Base-by-base conservation (phyloP, 2,113 vertebrate genomes). In the Ancistrus triradiatus region DNA sequence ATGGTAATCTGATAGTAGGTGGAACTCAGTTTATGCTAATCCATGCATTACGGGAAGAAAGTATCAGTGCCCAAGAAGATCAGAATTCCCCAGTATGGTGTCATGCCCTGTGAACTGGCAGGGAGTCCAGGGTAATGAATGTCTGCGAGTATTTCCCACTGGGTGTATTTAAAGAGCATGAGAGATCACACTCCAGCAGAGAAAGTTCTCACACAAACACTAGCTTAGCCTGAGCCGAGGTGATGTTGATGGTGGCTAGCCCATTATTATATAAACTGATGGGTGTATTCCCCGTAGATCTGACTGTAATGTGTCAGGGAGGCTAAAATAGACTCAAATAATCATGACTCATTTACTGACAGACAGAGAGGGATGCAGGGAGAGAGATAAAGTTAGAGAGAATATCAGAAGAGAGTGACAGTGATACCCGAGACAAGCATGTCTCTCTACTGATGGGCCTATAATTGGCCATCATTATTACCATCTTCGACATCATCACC, bases 311-410 rank as follows among this genome's bases (percentile, higher is more conserved):
- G 49, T 46, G 11, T 28, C 18, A 21, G 58, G 11, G 21, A 51
- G 22, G 18, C 6, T 21, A 60, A 66, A 64, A 42, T 49, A 33
- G 38, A 64, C 28, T 66, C 48, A 8, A 43, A 43, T 62, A 2
- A 27, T 49, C 33, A 56, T 59, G 53, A 37, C 44, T 61, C 59
- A 66, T 24, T 59, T 44, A 48, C 47, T 58, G 44, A 51, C 44
- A 38, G 19, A 69, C 18, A 55, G 38, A 59, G 31, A 37, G 18
- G n/a, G 10, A 56, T 24, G 43, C 31, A n/a, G 50, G 31, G 33
- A 10, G 40, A 28, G 27, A 52, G 27, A 9, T 25, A 42, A n/a
- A 15, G 17, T 31, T 31, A 2, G 25, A 18, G 10, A 31, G 11
- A n/a, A 13, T 15, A 14, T 11, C 11, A 9, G 4, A 10, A 25